Conservation (phyloP, 64 coral and sea anemone genomes). For the Montipora cactus region DNA sequence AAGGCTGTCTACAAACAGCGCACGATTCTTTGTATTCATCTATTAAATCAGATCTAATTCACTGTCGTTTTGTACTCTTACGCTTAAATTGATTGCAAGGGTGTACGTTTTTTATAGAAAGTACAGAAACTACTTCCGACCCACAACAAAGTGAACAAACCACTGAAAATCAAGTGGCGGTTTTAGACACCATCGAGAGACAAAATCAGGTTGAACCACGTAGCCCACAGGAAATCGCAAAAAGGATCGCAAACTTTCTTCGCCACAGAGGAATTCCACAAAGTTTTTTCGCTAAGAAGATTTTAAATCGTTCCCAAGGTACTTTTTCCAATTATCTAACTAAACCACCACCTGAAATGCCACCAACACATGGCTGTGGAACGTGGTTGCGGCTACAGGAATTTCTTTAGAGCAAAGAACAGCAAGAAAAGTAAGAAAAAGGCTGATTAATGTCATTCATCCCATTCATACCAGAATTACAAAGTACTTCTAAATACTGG, state of each 20-base stretch:
- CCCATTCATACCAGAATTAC: background rate
- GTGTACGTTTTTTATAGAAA: no score
- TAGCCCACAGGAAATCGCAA: background rate
- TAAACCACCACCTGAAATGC: background rate
- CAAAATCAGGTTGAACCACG: background rate
- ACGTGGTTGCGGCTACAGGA: background rate
- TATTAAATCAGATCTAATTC: no score
- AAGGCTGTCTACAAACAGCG: no score
- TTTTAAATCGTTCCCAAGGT: background rate
- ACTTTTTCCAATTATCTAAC: background rate
- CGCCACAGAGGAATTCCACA: background rate
- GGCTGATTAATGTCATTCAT: background rate
- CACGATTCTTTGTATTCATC: no score
- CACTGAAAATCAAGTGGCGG: background rate
- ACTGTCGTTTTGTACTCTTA: no score
- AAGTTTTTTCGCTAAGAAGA: background rate
- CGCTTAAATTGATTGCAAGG: no score
- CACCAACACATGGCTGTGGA: background rate
- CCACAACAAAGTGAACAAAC: background rate
- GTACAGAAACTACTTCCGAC: no score
- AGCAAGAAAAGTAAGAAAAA: conserved; percentile 1
- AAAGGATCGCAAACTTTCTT: background rate
- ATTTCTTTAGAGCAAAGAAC: background rate
- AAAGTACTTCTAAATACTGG: no score
- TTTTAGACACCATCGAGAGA: background rate